Base-by-base conservation (phyloP, 2,888 invertebrate species). In the Aspidiotus rigidus region DNA sequence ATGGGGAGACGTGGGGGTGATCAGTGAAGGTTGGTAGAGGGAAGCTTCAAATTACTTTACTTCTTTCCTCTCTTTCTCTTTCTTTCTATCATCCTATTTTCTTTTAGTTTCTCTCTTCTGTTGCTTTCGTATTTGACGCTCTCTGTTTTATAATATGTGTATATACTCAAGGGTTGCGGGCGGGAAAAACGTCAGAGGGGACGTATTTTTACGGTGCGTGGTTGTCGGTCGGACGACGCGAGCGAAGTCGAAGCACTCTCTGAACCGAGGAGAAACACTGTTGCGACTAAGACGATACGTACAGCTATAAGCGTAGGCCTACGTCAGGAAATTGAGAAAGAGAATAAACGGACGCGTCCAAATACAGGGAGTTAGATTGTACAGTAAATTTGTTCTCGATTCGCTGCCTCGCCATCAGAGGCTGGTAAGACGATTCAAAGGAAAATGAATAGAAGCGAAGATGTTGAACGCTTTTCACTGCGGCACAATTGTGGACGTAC, bases 131-230 rank as follows among this genome's bases (percentile, higher is more conserved):
- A n/a, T 53, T 53, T 53, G 16, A 56, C 17, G 6, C 60, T 60
- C 15, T 60, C 10, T 60, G 8, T 28, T 60, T n/a, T 61, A 40
- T 41, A 17, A 40, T 17, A 53, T 62, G 62, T 11, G 28, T n/a
- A 44, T 62, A 53, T 62, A 53, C 10, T 40, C 44, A 64, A 64
- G 64, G 64, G 64, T 64, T 49, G 64, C 64, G 64, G 64, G 64
- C 41, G 64, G 40, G 55, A 55, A 55, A 64, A 64, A 64, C 55
- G 54, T 54, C 44, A 64, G 64, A 64, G 64, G 64, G 64, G 64
- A 55, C 49, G 39, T 13, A 53, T 55, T 64, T 64, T 64, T 39
- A 55, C 39, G 39, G 64, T 64, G 64, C 64, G 64, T 64, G 64
- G 64, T 64, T 64, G 55, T 64, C 55, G 64, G 64, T 55, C 64